Evolutionary conservation across 2,888 invertebrate species (phyloP), one percentile per base, ranked within the genome.

Genomic region (Dilophus febrilis): DNA sequence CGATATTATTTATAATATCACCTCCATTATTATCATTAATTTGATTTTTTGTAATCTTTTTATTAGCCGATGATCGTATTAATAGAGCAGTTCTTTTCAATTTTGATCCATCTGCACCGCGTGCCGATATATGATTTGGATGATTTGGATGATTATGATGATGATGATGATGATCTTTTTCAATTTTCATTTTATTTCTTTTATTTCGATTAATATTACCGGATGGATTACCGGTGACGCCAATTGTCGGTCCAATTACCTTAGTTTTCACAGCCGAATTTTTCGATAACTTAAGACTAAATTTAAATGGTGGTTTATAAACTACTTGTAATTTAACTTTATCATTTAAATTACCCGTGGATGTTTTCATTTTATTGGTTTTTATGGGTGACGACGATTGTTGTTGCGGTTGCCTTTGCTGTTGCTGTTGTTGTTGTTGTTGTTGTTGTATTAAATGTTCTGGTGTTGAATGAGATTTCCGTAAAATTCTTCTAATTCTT

Each of bases 281-380:
- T 47, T 61, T 62, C 0, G 62, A 62, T 11, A 86, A 69, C 55
- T 82, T 81, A 40, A 86, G 71, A 57, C 83, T 84, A 59, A 86
- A 85, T 53, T 83, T 80, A 61, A 86, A 86, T 11, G 86, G 86
- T 38, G 86, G 85, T 56, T 85, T 85, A 58, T 84, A 86, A 19
- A 86, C 81, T 28, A 86, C 85, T 59, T 86, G 86, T 17, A 86
- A 64, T 47, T 82, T 73, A 11, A 85, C 74, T 56, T 81, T 81
- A 43, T 71, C 72, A 50, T 73, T 72, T 30, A 82, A 66, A 52
- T 79, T 79, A 14, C 77, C 78, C 44, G 77, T 72, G 51, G 81
- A 82, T 22, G 22, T 22, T 22, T 22, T 22, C 4, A 22, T 22
- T 22, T 22, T 4, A 51, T 79, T 77, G 48, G 75, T 76, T 50